Percentiles rank a stretch among this genome's conserved stretches.
These are phyloP conservation scores for Zapus hudsonius DNA, from an alignment of 2,113 vertebrate genomes.

Conservation along the genomic window DNA sequence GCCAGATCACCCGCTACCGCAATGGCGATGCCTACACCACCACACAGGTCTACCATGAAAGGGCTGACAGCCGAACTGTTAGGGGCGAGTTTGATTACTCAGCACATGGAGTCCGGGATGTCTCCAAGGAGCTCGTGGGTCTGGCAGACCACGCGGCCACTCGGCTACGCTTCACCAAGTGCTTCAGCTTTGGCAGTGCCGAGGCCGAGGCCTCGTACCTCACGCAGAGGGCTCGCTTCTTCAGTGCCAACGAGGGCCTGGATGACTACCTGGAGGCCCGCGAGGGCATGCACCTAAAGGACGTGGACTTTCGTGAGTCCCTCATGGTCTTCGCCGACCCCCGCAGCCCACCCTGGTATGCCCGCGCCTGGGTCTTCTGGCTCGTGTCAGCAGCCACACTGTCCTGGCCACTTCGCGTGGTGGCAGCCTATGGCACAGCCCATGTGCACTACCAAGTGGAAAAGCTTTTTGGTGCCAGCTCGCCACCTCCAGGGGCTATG, in stretches of 20 bases:
- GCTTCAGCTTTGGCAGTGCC: constrained; percentile 88
- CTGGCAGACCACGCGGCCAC: constrained; percentile 81
- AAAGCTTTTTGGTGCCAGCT: constrained; percentile 87
- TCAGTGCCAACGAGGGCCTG: constrained; percentile 87
- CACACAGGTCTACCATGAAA: constrained; percentile 87
- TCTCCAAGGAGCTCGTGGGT: constrained; percentile 85
- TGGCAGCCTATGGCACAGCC: constrained; percentile 85
- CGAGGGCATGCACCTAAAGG: constrained; percentile 89
- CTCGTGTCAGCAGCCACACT: constrained; percentile 84
- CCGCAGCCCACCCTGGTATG: constrained; percentile 85
- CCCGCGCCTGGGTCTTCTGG: constrained; percentile 87
- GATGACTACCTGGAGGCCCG: constrained; percentile 90
- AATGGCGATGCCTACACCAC: constrained; percentile 88
- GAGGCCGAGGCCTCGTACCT: constrained; percentile 88
- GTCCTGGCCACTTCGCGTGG: constrained; percentile 87
- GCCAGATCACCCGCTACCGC: constrained; percentile 87
- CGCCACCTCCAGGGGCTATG: constrained; percentile 63
- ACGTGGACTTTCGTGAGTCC: constrained; percentile 88
- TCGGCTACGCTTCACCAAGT: constrained; percentile 87
- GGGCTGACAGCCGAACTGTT: constrained; percentile 84
- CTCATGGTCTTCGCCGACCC: constrained; percentile 88
- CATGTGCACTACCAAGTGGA: constrained; percentile 89
- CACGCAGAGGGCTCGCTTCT: constrained; percentile 88
- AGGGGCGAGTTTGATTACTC: constrained; percentile 84
- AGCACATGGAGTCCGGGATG: constrained; percentile 82